A percentile compares a stretch with the other conserved stretches of the same genome.
Evolutionary conservation across 2,888 invertebrate genomes (phyloP).

Genomic region (Drosophila pullipes): DNA sequence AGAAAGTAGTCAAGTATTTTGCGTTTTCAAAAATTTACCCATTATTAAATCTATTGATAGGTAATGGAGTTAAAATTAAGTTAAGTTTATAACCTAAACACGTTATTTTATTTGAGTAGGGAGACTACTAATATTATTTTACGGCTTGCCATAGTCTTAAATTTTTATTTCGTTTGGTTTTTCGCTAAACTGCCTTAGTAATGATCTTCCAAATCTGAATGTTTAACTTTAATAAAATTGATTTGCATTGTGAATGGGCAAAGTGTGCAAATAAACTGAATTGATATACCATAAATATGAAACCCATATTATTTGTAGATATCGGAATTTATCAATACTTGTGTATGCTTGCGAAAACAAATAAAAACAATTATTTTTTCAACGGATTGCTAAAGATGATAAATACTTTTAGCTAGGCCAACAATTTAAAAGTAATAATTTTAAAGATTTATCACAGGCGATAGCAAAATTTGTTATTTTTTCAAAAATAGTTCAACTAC

Average conservation of each 20-base stretch:
- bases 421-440: conserved; percentile 2
- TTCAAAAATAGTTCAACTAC: background rate
- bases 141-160: background rate
- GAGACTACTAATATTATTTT: background rate
- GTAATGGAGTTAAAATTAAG: background rate
- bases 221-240: background rate
- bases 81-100: background rate
- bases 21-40: background rate
- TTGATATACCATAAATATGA: background rate
- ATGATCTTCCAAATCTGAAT: background rate
- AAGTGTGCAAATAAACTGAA: background rate
- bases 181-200: background rate
- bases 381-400: conserved; percentile 4
- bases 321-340: conserved; percentile 23
- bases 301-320: conserved; percentile 22
- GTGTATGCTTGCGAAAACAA: conserved; percentile 10
- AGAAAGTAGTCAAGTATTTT: background rate
- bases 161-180: background rate
- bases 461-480: conserved; percentile 8
- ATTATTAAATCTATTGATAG: background rate
- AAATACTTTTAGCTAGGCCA: conserved; percentile 15
- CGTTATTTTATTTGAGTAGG: background rate
- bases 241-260: conserved; percentile 6
- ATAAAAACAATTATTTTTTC: background rate
- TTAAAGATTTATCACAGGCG: conserved; percentile 11